Percentiles rank a stretch among this genome's conserved stretches.
Evolutionary conservation across 2,113 vertebrate species (phyloP).

Genomic region (Leucosticte australis): DNA sequence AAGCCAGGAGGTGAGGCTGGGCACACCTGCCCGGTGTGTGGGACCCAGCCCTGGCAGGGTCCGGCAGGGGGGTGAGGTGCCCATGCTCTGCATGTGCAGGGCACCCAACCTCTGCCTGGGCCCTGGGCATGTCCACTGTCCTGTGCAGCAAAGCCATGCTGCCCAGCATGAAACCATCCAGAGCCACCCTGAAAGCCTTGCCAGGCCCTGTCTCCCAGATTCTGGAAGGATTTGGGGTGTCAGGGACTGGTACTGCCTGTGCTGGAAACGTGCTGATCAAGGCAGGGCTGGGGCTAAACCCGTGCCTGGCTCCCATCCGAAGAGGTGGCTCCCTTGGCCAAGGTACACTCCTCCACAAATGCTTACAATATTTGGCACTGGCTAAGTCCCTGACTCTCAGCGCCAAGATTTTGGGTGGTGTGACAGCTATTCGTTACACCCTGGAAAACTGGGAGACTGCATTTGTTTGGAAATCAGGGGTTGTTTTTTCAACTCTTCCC

Average conservation of each 20-base stretch:
- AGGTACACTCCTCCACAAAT: conserved; percentile 57
- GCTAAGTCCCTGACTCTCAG: background rate
- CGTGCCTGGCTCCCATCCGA: background rate
- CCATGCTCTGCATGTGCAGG: rapidly evolving
- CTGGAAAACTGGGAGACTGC: conserved; percentile 5
- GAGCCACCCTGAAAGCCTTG: background rate
- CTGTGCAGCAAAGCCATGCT: rapidly evolving
- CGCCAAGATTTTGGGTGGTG: background rate
- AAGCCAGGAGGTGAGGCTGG: conserved; percentile 19
- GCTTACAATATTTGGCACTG: conserved; percentile 57
- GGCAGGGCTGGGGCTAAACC: background rate
- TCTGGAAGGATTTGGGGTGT: background rate
- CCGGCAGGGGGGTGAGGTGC: rapidly evolving
- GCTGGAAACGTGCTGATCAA: background rate
- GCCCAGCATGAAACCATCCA: background rate
- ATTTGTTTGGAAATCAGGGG: background rate
- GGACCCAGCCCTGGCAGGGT: background rate
- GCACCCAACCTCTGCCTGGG: background rate
- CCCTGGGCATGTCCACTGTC: rapidly evolving
- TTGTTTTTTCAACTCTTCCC: conserved; percentile 25
- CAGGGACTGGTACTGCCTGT: background rate
- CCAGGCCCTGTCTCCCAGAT: background rate
- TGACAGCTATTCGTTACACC: conserved; percentile 10
- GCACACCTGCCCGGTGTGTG: background rate
- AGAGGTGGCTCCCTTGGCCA: conserved; percentile 12